A percentile compares a stretch with the other conserved stretches of the same genome.
Evolutionary conservation across 92 coral and sea anemone species (phyloP).

Genomic region (Porites divaricata): DNA sequence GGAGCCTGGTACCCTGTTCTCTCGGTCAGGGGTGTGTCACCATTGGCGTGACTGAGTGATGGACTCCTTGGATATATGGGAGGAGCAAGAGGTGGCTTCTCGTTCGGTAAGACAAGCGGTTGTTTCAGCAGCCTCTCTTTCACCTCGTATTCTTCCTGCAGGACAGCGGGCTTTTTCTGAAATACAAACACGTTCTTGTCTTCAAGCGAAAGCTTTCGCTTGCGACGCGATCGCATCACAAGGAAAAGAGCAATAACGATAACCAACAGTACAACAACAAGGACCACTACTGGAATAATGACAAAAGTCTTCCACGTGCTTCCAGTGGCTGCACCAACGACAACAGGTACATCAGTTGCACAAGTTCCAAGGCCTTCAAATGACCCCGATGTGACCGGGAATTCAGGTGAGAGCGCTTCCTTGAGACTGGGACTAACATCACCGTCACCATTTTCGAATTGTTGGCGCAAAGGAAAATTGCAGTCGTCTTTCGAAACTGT

Average conservation of each 20-base stretch:
- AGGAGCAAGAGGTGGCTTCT: conserved; percentile 96
- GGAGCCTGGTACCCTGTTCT: conserved; percentile 81
- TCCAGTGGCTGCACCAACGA: conserved; percentile 27
- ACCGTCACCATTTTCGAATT: conserved; percentile 47
- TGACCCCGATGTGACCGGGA: conserved; percentile 64
- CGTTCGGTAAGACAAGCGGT: conserved; percentile 93
- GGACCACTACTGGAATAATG: conserved; percentile 83
- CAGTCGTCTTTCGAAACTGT: conserved; percentile 66
- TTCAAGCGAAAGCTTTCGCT: conserved; percentile 68
- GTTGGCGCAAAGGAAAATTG: conserved; percentile 14
- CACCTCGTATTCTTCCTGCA: conserved; percentile 93
- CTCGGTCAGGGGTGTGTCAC: conserved; percentile 64
- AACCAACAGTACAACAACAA: conserved; percentile 77
- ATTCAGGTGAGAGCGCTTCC: conserved; percentile 66
- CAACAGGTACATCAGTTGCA: conserved; percentile 36
- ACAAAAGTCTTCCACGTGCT: conserved; percentile 91
- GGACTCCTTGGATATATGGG: conserved; percentile 93
- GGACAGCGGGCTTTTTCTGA: conserved; percentile 93
- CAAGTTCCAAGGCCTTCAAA: conserved; percentile 71
- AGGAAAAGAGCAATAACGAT: conserved; percentile 76
- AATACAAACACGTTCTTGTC: conserved; percentile 85
- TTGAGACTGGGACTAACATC: conserved; percentile 65
- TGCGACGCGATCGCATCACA: conserved; percentile 81
- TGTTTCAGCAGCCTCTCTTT: conserved; percentile 86
- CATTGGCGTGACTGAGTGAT: conserved; percentile 47